Base-by-base conservation (phyloP, 2,797 vertebrate genomes). In the Antennarius maculatus region DNA sequence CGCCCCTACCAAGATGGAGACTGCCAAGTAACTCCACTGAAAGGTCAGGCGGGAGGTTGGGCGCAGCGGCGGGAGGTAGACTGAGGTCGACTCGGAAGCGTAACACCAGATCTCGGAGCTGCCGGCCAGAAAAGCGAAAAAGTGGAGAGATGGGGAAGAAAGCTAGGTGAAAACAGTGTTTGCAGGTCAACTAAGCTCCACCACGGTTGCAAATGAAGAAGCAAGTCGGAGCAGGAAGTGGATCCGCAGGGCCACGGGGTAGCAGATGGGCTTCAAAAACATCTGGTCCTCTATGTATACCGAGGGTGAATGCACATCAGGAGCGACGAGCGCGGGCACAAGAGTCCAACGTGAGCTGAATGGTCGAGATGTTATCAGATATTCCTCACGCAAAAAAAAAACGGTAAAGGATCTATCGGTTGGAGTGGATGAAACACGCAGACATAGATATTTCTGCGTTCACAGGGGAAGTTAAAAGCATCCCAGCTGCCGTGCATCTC, bases 21-120 rank as follows among this genome's bases (percentile, higher is more conserved):
- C 63, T 62, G 77, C 79, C 70, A 76, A 71, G 67, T 49, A 66
- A 45, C 15, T 52, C 61, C 4, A 53, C 55, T 57, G 55, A 89
- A 87, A 87, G 87, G 87, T 88, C 82, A 84, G 64, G 0, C 82
- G 74, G 31, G 31, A 34, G 31, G 31, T 8, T 5, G 31, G 31
- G 31, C 3, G 31, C 5, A 3, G 82, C 56, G 73, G 76, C 76
- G 57, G 62, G 71, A 45, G 66, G 27, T 66, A 8, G 72, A 54
- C 52, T 37, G 37, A 54, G 67, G 45, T 3, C 50, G 67, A 60
- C 46, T 34, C 2, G 59, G 76, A 74, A 73, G 61, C 53, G 57
- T 28, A 60, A 45, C 45, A n/a, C 18, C 54, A 69, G 76, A 64
- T 77, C 60, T 63, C 11, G 47, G 61, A 65, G 61, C 54, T 28